Base-by-base conservation (phyloP, 2,113 vertebrate genomes). In the Menura novaehollandiae region DNA sequence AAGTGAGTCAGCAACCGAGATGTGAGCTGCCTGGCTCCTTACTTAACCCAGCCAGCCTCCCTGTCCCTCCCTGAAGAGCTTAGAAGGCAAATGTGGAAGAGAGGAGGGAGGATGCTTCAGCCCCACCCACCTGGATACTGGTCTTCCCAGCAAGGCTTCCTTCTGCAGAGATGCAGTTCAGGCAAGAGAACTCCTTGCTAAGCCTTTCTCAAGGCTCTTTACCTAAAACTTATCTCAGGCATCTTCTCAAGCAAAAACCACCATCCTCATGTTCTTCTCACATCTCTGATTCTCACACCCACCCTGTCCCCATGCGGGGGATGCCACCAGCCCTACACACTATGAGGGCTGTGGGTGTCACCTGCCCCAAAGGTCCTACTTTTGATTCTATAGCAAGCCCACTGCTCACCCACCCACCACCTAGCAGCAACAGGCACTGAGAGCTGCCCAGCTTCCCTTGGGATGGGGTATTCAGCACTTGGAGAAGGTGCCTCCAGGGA, bases 251-350 rank as follows among this genome's bases (percentile, higher is more conserved):
- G 24, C 17, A 64, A 68, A 39, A 71, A 80, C 30, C 23, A 15
- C 66, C 5, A 4, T 88, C 58, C 47, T 73, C 14, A 4, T 2
- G 18, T 9, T 44, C 46, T 66, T 85, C 67, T 55, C 47, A 5
- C 1, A 1, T 20, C 43, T 91, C 35, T 1, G 0, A 6, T 35
- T 82, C 26, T 51, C 69, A 55, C 9, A 5, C 7, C 37, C 1
- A 1, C 22, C 13, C 69, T 4, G 0, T 47, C 23, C 23, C 33
- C 35, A 11, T 0, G 2, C 0, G 0, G 23, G 24, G 39, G 44
- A 73, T 27, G n/a, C 27, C 27, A 16, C 26, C 9, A 7, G 30
- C 37, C 21, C 43, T 8, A 22, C 67, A 68, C 0, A 3, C 33
- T 46, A 17, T 2, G 1, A 87, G 51, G 24, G 37, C 30, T 76